Evolutionary conservation across 2,113 vertebrate genomes (phyloP).

Genomic region (Brienomyrus longianalis): DNA sequence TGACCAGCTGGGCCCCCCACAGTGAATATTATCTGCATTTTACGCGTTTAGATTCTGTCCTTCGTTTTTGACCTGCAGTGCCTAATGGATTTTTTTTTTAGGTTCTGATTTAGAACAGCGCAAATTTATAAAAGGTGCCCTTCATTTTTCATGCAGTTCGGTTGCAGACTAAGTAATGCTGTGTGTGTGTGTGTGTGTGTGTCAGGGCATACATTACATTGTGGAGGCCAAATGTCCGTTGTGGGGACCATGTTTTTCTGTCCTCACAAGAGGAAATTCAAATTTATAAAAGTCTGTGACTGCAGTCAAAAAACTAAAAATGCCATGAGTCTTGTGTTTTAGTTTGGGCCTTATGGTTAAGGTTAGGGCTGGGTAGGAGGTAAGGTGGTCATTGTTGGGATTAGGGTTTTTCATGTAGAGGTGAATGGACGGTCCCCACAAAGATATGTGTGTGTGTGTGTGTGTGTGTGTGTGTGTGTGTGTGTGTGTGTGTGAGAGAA

Average conservation of each 20-base stretch:
- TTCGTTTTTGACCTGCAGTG: neutral
- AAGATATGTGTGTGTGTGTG: neutral
- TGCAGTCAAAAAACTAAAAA: too few relatives aligned
- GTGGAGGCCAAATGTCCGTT: too few relatives aligned
- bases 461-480: neutral
- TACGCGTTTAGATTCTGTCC: neutral
- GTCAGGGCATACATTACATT: neutral
- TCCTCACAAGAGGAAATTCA: neutral
- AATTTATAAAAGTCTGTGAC: too few relatives aligned
- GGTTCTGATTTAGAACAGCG: neutral
- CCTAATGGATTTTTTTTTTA: neutral
- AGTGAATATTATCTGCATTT: neutral
- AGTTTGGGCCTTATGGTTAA: too few relatives aligned
- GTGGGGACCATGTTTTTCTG: neutral
- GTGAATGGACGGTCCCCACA: neutral
- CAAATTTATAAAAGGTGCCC: neutral
- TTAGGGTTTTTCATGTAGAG: neutral
- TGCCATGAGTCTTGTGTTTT: too few relatives aligned
- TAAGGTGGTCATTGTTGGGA: neutral
- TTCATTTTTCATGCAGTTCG: neutral
- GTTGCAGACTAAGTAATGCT: neutral
- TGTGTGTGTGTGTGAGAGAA: neutral
- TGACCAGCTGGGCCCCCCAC: neutral
- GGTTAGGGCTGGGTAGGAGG: too few relatives aligned
- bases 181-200: neutral